phyloP scores from a whole-genome alignment of 2,888 invertebrate species.

The Drosophila emarginata region DNA sequence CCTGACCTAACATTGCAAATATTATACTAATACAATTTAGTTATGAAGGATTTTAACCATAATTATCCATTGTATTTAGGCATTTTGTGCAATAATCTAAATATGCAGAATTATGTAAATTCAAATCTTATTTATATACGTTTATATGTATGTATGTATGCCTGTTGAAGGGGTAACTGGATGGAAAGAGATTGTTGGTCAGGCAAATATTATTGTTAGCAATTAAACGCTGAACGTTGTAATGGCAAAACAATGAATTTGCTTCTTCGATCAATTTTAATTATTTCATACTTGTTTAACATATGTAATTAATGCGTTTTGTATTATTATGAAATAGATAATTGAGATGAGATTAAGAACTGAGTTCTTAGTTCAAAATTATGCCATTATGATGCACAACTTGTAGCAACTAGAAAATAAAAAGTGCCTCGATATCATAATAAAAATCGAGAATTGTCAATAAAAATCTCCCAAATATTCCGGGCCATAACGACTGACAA shows the following conservation, averaged over 20 bases:
- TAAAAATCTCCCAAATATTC: no score
- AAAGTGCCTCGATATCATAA: no score
- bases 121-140: slow-evolving; percentile 40
- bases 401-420: no score
- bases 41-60: slow-evolving; percentile 53
- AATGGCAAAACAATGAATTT: slow-evolving; percentile 2
- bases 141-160: no score
- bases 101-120: slow-evolving; percentile 50
- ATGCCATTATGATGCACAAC: no score
- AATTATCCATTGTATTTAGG: slow-evolving; percentile 34
- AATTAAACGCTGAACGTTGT: not conserved
- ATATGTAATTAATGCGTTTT: slow-evolving; percentile 19
- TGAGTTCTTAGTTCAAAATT: not conserved
- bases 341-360: not conserved
- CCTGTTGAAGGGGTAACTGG: no score
- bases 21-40: slow-evolving; percentile 27
- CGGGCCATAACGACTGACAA: no score
- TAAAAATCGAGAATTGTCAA: no score
- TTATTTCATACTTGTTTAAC: not conserved
- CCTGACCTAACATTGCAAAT: slow-evolving; percentile 23
- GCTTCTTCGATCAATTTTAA: slow-evolving; percentile 2
- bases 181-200: not conserved
- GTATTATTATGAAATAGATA: not conserved
- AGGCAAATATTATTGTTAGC: slow-evolving; percentile 38
- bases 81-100: slow-evolving; percentile 47